Evolutionary conservation across 2,113 vertebrate species (phyloP), one percentile per base, ranked within the genome.

Genomic region (Cyphomyrus plagiostoma): DNA sequence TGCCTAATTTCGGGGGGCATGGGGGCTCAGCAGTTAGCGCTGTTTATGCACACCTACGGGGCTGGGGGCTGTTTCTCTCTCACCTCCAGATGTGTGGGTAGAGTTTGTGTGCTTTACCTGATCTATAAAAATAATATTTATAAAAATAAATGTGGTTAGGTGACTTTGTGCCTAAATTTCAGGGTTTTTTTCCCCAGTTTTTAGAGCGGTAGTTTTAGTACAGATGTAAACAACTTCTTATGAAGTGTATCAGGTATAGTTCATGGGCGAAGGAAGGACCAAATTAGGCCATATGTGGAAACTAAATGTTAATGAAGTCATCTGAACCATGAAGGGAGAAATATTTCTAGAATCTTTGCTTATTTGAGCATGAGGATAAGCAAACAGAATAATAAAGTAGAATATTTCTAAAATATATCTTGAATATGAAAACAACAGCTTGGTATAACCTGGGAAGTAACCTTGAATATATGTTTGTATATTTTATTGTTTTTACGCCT

Each of bases 361-460:
- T 53, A 56, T 53, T 53, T 88, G 56, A 62, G 53, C 53, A 62
- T 62, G 87, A 88, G 53, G 56, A 88, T 50, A 30, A 62, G 56
- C 19, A 66, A 88, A 88, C 39, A 56, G 85, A 88, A 66, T 49
- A 77, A 77, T 77, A 50, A 21, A 88, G 88, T 58, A 77, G n/a
- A 77, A 49, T 88, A 88, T 26, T 45, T 62, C 35, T 70, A 10
- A 88, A 88, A 88, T 70, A 17, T 11, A 74, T 77, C 21, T 77
- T 74, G 19, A 88, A 88, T 74, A 88, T 77, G 2, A 77, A 77
- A 15, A 74, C 13, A 49, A 49, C 53, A n/a, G 53, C 35, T 42
- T 88, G 9, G 23, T 13, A n/a, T 56, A 88, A 62, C 30, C 15
- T 23, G 52, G 30, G 30, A 88, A 77, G 46, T 88, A 77, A 9